Base-by-base conservation (phyloP, 2,888 invertebrate species). In the Conistra vaccinii region DNA sequence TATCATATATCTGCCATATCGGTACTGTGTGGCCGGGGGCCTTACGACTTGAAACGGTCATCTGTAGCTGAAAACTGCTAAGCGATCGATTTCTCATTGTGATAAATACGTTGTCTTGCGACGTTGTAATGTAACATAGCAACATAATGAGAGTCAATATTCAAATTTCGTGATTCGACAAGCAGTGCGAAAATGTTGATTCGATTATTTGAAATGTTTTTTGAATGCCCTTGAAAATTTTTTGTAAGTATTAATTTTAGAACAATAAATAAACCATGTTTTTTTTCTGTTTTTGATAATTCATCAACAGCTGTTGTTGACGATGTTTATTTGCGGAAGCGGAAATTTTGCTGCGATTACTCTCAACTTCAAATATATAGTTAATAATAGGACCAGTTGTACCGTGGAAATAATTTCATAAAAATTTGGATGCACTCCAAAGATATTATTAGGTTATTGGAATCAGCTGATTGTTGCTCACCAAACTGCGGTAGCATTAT, bases 391-490 rank as follows among this genome's bases (percentile, higher is more conserved):
- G n/a, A n/a, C 42, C 58, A 63, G 51, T 51, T 23, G 35, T 62
- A 35, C 48, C 20, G 67, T 62, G 67, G 65, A 79, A 85, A 81
- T 77, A 67, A 72, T 75, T 74, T 76, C 39, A 76, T 80, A 78
- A 83, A 79, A 75, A 58, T 48, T 85, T 88, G 88, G 87, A 78
- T 60, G 29, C 14, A 60, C 26, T 86, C 87, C 88, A 87, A 79
- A 63, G 69, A 62, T 78, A 84, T 85, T 79, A 69, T 73, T 80
- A 69, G 67, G 7, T 35, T 35, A 69, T 83, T 82, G 71, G 81
- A 86, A 87, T 86, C 84, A 87, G 85, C 81, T 87, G 84, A 83
- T 87, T 77, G 90, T 90, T 89, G 87, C 88, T 89, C 89, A 62
- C 83, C 77, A 75, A 84, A 86, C 84, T 87, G 73, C 70, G 80